Evolutionary conservation across 2,888 invertebrate species (phyloP).

Genomic region (Eupeodes luniger): DNA sequence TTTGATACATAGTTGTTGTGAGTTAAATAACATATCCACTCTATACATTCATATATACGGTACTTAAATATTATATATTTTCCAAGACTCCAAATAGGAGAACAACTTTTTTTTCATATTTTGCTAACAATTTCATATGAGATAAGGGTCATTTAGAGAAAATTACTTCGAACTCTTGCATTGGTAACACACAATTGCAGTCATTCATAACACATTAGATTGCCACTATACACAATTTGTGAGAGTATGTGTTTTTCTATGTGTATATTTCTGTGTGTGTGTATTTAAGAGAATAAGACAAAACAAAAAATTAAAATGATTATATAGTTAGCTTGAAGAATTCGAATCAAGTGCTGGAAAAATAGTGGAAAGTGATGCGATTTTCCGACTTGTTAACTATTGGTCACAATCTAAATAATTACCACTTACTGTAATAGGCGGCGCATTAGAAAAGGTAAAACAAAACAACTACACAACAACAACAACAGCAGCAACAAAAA

Average conservation of each 20-base stretch:
- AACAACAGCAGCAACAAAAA: too few species aligned
- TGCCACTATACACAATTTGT: not conserved
- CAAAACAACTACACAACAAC: not conserved
- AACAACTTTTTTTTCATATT: slow-evolving; percentile 9
- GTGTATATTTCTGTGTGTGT: slow-evolving; percentile 1
- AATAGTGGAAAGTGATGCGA: slow-evolving; percentile 56
- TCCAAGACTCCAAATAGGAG: slow-evolving; percentile 11
- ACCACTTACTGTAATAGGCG: slow-evolving; percentile 45
- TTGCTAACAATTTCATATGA: slow-evolving; percentile 32
- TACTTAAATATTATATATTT: slow-evolving; percentile 26
- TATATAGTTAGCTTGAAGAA: slow-evolving; percentile 32
- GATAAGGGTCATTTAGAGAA: slow-evolving; percentile 74
- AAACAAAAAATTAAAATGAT: slow-evolving; percentile 32
- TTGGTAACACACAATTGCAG: slow-evolving; percentile 58
- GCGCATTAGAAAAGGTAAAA: slow-evolving; percentile 4
- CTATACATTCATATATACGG: not conserved
- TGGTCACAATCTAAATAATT: slow-evolving; percentile 66
- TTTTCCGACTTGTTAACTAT: slow-evolving; percentile 66
- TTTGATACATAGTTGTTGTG: slow-evolving; percentile 62
- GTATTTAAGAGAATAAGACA: slow-evolving; percentile 22
- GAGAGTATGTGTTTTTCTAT: not conserved
- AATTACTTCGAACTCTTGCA: slow-evolving; percentile 65
- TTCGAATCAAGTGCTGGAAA: slow-evolving; percentile 34
- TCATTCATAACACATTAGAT: slow-evolving; percentile 63
- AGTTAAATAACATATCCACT: slow-evolving; percentile 42